These are phyloP conservation scores for Phalacrocorax aristotelis DNA, from an alignment of 2,113 vertebrate genomes.

Conservation along the genomic window DNA sequence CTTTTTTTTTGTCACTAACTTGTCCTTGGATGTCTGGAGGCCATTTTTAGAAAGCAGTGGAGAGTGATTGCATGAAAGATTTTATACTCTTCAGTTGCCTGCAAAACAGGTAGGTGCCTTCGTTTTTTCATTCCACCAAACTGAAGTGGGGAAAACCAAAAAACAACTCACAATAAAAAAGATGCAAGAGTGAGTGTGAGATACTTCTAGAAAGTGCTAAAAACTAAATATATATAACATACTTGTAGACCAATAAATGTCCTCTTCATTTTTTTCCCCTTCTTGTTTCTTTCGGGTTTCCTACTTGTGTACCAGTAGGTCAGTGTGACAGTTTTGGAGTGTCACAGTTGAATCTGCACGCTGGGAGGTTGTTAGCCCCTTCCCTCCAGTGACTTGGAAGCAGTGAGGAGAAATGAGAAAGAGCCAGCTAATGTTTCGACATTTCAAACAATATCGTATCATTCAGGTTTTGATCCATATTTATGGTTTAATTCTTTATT, in stretches of 20 bases:
- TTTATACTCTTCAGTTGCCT: neutral
- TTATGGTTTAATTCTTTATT: conserved; percentile 41
- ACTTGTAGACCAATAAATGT: neutral
- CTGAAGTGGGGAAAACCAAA: neutral
- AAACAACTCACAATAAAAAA: neutral
- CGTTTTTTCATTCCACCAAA: neutral
- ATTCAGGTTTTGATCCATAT: conserved; percentile 15
- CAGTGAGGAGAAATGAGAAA: neutral
- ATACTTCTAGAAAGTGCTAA: neutral
- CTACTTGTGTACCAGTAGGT: neutral
- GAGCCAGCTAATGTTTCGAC: neutral
- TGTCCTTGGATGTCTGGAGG: neutral
- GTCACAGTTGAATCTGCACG: neutral
- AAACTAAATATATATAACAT: neutral
- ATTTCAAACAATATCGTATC: conserved; percentile 1
- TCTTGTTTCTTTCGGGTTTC: neutral
- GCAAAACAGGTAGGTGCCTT: neutral
- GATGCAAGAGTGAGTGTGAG: neutral
- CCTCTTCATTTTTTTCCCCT: neutral
- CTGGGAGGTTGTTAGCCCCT: neutral
- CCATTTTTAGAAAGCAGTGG: neutral
- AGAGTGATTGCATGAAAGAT: neutral
- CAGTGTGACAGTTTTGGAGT: neutral
- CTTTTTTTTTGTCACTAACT: neutral
- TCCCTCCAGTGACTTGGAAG: neutral